phyloP scores from a whole-genome alignment of 2,888 invertebrate genomes.

The Dasypolia templi region DNA sequence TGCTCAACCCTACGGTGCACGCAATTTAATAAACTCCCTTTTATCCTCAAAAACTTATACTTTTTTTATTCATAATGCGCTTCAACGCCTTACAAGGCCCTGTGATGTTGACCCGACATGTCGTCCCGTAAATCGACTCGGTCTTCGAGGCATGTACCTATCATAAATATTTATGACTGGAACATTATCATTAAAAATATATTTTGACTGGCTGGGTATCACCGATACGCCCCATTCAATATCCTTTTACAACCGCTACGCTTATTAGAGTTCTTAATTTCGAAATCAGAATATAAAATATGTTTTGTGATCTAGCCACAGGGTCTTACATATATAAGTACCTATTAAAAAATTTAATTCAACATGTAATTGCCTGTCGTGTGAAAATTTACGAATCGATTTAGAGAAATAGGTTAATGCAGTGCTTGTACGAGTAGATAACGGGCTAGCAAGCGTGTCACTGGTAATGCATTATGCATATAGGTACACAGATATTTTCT shows the following conservation, averaged over 20 bases:
- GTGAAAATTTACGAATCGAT: slow-evolving; percentile 38
- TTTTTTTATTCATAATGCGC: slow-evolving; percentile 62
- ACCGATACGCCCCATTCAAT: slow-evolving; percentile 76
- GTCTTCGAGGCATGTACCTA: slow-evolving; percentile 80
- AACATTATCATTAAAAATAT: slow-evolving; percentile 87
- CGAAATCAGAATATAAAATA: slow-evolving; percentile 43
- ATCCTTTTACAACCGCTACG: slow-evolving; percentile 70
- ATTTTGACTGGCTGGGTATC: slow-evolving; percentile 80
- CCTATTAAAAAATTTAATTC: slow-evolving; percentile 8
- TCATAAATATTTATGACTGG: slow-evolving; percentile 88
- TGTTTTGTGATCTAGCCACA: slow-evolving; percentile 29
- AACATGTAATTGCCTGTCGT: slow-evolving; percentile 30
- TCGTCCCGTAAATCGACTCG: slow-evolving; percentile 75
- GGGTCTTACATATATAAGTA: slow-evolving; percentile 15
- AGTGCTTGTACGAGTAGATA: slow-evolving; percentile 49
- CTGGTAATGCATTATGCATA: slow-evolving; percentile 60
- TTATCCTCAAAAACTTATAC: slow-evolving; percentile 59
- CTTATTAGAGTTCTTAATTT: slow-evolving; percentile 58
- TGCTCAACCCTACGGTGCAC: slow-evolving; percentile 60
- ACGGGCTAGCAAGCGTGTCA: slow-evolving; percentile 54
- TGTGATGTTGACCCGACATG: slow-evolving; percentile 75
- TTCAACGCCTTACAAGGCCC: slow-evolving; percentile 63
- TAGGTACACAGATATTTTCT: slow-evolving; percentile 41
- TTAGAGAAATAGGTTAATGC: slow-evolving; percentile 52
- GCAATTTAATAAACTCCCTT: slow-evolving; percentile 68